Evolutionary conservation across 2,797 vertebrate genomes (phyloP).

Genomic region (Melanitta fusca): DNA sequence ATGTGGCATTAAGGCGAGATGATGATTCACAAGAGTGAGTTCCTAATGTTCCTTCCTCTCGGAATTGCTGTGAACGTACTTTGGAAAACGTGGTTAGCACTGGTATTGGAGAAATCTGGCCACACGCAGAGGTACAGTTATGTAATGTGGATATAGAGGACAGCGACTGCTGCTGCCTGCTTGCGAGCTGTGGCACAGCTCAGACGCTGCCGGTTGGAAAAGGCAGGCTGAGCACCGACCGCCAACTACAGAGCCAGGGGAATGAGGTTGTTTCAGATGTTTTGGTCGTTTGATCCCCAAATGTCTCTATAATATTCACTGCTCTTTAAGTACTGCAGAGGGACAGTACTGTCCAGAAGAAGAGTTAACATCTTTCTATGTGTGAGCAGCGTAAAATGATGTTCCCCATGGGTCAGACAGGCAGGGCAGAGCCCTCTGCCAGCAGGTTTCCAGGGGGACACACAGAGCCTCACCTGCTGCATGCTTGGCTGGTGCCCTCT

Average conservation of each 20-base stretch:
- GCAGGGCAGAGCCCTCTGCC: too few relatives aligned
- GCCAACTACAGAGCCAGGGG: background rate
- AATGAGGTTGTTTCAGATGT: background rate
- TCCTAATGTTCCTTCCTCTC: background rate
- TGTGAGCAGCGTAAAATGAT: fast-evolving
- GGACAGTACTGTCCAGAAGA: background rate
- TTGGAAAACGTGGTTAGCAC: background rate
- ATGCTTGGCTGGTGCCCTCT: background rate
- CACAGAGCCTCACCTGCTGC: background rate
- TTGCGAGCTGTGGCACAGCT: fast-evolving
- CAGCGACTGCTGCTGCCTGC: background rate
- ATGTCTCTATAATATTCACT: background rate
- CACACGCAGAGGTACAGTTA: background rate
- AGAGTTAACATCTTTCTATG: background rate
- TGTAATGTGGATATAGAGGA: background rate
- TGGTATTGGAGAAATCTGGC: background rate
- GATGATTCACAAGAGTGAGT: background rate
- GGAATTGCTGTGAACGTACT: background rate
- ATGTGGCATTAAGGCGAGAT: background rate
- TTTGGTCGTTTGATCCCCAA: background rate
- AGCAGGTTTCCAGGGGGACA: fast-evolving
- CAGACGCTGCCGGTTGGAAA: fast-evolving
- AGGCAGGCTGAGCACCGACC: background rate
- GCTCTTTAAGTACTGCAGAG: background rate
- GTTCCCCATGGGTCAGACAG: background rate